These are phyloP conservation scores for Gymnoscopelus microlampas DNA, from an alignment of 2,797 vertebrate genomes.

Conservation along the genomic window DNA sequence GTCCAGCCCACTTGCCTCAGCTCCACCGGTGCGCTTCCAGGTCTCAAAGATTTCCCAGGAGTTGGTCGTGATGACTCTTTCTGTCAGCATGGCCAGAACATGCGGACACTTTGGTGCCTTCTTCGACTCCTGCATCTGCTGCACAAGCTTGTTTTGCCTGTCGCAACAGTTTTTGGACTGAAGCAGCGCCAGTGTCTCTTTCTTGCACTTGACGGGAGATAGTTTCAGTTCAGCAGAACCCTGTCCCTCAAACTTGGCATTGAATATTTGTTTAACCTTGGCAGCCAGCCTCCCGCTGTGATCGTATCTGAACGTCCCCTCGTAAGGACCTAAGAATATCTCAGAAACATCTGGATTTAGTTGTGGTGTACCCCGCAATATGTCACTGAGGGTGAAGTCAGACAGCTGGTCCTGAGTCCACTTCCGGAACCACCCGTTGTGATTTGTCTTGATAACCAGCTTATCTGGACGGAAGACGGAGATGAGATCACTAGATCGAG, in stretches of 20 bases:
- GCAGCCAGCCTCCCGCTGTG: constrained; percentile 72
- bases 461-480: constrained; percentile 85
- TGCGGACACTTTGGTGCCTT: constrained; percentile 46
- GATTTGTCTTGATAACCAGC: constrained; percentile 87
- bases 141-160: constrained; percentile 82
- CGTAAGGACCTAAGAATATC: constrained; percentile 85
- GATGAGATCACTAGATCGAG: constrained; percentile 84
- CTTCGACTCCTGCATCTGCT: constrained; percentile 80
- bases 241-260: constrained; percentile 34
- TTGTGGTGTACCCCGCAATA: constrained; percentile 77
- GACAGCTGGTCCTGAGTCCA: constrained; percentile 88
- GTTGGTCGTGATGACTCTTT: constrained; percentile 87
- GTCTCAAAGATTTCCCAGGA: constrained; percentile 78
- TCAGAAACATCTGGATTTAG: constrained; percentile 83
- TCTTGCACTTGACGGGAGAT: constrained; percentile 86
- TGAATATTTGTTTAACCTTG: constrained; percentile 64
- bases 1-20: constrained; percentile 20
- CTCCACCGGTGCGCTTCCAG: constrained; percentile 61
- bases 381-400: constrained; percentile 84
- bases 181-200: constrained; percentile 83
- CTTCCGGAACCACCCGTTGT: constrained; percentile 85
- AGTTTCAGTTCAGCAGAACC: constrained; percentile 73
- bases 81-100: constrained; percentile 86
- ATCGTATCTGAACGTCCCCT: constrained; percentile 75
- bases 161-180: constrained; percentile 75